phyloP scores from a whole-genome alignment of 1,140 invertebrate genomes.

The Drosophila pallidifrons region DNA sequence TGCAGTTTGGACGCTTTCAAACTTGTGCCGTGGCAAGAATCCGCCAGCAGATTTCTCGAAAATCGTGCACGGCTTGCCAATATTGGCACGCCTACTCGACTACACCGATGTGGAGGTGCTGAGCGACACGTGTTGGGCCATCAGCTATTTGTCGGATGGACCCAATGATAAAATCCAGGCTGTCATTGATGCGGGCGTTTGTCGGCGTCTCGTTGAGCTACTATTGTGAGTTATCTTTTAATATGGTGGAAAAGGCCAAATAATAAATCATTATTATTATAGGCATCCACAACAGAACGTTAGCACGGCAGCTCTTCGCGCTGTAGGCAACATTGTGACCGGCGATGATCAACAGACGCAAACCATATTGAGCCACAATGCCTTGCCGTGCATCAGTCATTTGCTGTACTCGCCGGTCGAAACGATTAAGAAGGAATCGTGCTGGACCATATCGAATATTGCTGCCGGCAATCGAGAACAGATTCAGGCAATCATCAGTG shows the following conservation, averaged over 20 bases:
- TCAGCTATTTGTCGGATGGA: conserved; percentile 97
- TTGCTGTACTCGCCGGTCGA: conserved; percentile 93
- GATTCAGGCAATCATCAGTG: conserved; percentile 97
- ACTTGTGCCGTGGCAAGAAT: conserved; percentile 98
- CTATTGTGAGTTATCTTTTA: conserved; percentile 89
- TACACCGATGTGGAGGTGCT: conserved; percentile 96
- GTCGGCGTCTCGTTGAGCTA: conserved; percentile 96
- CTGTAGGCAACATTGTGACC: conserved; percentile 99
- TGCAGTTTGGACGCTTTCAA: conserved; percentile 98
- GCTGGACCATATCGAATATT: conserved; percentile 99
- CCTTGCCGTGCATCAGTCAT: conserved; percentile 93
- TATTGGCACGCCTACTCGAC: conserved; percentile 94
- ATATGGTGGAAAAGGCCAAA: background rate
- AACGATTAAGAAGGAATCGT: conserved; percentile 97
- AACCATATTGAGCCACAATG: conserved; percentile 95
- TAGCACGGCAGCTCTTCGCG: conserved; percentile 96
- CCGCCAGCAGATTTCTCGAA: conserved; percentile 97
- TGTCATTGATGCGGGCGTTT: conserved; percentile 98
- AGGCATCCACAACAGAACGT: conserved; percentile 96
- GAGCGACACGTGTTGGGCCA: conserved; percentile 97
- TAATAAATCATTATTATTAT: conserved; percentile 6
- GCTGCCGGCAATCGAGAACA: conserved; percentile 98
- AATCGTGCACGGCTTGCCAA: conserved; percentile 93
- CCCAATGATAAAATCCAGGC: conserved; percentile 99
- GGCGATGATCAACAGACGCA: conserved; percentile 99